These are phyloP conservation scores for Montipora efflorescens DNA, from an alignment of 64 coral and sea anemone genomes.

Conservation along the genomic window DNA sequence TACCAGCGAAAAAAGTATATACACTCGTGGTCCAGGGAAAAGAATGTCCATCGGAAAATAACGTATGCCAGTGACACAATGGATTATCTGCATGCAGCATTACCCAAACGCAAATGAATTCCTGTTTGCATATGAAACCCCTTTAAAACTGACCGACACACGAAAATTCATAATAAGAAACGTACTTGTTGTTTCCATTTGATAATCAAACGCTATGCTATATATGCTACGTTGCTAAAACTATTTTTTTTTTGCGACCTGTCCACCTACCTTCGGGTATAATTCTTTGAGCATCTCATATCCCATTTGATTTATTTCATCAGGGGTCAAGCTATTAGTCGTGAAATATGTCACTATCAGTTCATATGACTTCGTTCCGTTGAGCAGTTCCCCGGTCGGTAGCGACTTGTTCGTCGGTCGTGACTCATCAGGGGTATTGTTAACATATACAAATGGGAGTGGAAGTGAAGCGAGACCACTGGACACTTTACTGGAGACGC, in stretches of 20 bases:
- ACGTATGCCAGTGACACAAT: too few species aligned
- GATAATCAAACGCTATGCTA: too few species aligned
- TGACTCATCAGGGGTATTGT: slow-evolving; percentile 72
- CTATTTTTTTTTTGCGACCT: neutral
- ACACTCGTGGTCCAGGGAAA: too few species aligned
- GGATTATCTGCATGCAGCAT: too few species aligned
- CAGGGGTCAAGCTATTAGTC: slow-evolving; percentile 59
- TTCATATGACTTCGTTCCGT: slow-evolving; percentile 75
- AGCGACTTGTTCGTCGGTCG: slow-evolving; percentile 70
- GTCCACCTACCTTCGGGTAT: slow-evolving; percentile 58
- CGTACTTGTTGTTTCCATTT: too few species aligned
- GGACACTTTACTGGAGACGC: slow-evolving; percentile 76
- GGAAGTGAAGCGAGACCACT: slow-evolving; percentile 86
- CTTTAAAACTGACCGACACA: too few species aligned
- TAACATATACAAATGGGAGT: slow-evolving; percentile 81
- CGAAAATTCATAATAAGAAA: too few species aligned
- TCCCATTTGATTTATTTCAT: slow-evolving; percentile 62
- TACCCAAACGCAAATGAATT: too few species aligned
- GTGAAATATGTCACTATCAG: slow-evolving; percentile 62
- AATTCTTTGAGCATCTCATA: slow-evolving; percentile 63
- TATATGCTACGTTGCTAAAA: neutral
- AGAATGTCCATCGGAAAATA: too few species aligned
- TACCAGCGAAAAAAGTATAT: too few species aligned
- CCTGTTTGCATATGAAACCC: too few species aligned
- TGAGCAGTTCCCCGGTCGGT: slow-evolving; percentile 73